Evolutionary conservation across 2,797 vertebrate species (phyloP).

Genomic region (Eptatretus atami): DNA sequence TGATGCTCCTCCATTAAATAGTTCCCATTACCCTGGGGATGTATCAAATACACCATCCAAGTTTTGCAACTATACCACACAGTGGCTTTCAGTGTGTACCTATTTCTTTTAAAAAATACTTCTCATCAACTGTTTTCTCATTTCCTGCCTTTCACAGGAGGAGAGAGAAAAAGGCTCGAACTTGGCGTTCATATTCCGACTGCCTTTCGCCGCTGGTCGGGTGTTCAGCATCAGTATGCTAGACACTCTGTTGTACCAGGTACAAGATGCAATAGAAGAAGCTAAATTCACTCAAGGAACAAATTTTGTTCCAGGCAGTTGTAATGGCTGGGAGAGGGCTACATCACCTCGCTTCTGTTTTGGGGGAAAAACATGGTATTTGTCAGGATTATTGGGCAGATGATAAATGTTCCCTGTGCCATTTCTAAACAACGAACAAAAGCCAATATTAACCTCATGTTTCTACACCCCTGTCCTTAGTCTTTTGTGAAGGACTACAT

Average conservation of each 20-base stretch:
- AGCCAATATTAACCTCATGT: background rate
- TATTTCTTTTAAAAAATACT: background rate
- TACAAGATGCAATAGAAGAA: conserved; percentile 10
- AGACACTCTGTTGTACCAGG: conserved; percentile 41
- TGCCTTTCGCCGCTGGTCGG: conserved; percentile 40
- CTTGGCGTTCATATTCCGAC: conserved; percentile 38
- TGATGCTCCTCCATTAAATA: no score
- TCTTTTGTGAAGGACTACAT: conserved; percentile 53
- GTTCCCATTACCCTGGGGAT: no score
- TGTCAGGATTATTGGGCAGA: background rate
- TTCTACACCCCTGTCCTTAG: conserved; percentile 12
- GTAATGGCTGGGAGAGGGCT: no score
- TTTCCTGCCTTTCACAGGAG: conserved; percentile 16
- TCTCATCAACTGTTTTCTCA: background rate
- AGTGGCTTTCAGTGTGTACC: no score
- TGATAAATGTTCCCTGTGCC: no score
- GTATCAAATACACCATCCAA: no score
- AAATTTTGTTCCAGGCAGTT: no score
- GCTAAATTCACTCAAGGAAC: no score
- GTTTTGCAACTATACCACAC: no score
- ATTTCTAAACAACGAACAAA: no score
- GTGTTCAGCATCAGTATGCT: conserved; percentile 49
- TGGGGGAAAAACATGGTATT: background rate
- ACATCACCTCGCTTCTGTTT: background rate
- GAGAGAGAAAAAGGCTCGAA: conserved; percentile 39